Conservation (phyloP, 92 coral and sea anemone genomes). For the Epizoanthus stellaris region DNA sequence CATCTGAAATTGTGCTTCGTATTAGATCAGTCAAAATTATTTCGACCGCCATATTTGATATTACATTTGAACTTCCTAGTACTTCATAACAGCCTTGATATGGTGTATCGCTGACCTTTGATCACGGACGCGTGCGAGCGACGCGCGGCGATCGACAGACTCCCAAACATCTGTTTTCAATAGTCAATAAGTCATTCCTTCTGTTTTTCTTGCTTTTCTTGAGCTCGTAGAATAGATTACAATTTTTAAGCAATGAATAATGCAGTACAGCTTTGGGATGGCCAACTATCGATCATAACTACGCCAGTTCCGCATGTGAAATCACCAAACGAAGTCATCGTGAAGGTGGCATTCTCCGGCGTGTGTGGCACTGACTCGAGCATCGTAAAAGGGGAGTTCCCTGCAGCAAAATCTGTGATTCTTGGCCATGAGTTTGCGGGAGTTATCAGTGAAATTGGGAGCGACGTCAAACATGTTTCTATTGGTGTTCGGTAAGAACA, state of each 20-base stretch:
- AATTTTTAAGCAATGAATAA: slow-evolving; percentile 71
- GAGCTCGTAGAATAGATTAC: background rate
- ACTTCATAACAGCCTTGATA: no score
- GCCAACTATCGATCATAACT: slow-evolving; percentile 85
- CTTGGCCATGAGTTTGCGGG: slow-evolving; percentile 97
- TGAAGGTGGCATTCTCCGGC: slow-evolving; percentile 93
- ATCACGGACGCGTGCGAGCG: no score
- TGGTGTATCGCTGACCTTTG: no score
- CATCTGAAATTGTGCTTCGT: slow-evolving; percentile 67
- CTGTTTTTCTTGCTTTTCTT: background rate
- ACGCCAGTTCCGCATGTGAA: slow-evolving; percentile 93
- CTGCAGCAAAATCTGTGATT: slow-evolving; percentile 86
- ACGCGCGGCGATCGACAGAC: no score
- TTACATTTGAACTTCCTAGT: background rate
- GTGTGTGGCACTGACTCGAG: slow-evolving; percentile 85
- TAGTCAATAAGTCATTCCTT: no score
- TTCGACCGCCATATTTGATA: slow-evolving; percentile 82
- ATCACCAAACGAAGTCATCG: slow-evolving; percentile 82
- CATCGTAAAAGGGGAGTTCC: slow-evolving; percentile 84
- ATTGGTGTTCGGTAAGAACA: slow-evolving; percentile 90
- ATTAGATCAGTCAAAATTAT: slow-evolving; percentile 69
- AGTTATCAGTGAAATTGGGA: slow-evolving; percentile 91
- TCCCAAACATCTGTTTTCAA: no score
- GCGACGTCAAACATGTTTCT: slow-evolving; percentile 84
- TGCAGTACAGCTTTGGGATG: slow-evolving; percentile 94